phyloP scores from a whole-genome alignment of 1,140 invertebrate genomes.

The Lethrus apterus region DNA sequence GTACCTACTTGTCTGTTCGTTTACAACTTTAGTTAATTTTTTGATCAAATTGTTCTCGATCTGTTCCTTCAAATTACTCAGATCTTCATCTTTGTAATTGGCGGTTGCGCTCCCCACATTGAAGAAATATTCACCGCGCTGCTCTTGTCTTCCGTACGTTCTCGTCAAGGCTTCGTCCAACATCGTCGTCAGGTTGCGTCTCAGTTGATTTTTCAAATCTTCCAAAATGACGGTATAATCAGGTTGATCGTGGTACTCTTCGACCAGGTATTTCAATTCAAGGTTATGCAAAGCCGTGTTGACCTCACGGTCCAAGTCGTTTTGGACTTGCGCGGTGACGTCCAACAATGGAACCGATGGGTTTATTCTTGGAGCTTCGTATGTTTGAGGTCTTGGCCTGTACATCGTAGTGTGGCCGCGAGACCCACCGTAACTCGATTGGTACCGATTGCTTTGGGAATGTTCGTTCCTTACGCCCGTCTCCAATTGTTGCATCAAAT shows the following conservation, averaged over 20 bases:
- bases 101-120: slow-evolving; percentile 1
- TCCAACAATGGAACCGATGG: slow-evolving; percentile 1
- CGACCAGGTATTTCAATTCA: neutral
- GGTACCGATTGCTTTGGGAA: neutral
- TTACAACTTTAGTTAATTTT: slow-evolving; percentile 20
- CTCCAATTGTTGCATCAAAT: slow-evolving; percentile 29
- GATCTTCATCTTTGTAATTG: slow-evolving; percentile 32
- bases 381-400: slow-evolving; percentile 1
- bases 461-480: neutral
- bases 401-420: slow-evolving; percentile 7
- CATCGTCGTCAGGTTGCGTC: slow-evolving; percentile 28
- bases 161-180: slow-evolving; percentile 27
- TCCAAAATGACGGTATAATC: slow-evolving; percentile 16
- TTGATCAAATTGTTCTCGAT: slow-evolving; percentile 32
- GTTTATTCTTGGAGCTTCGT: neutral
- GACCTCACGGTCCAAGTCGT: slow-evolving; percentile 23
- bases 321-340: slow-evolving; percentile 29
- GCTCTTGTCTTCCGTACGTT: slow-evolving; percentile 30
- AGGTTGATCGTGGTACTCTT: neutral
- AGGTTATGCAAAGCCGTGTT: slow-evolving; percentile 16
- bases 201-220: slow-evolving; percentile 29
- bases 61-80: slow-evolving; percentile 32
- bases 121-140: slow-evolving; percentile 25
- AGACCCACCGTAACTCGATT: neutral
- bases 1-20: neutral